Conservation (phyloP, 30 jellyfish, hydroid and myxozoan genomes). For the Pelagia noctiluca region DNA sequence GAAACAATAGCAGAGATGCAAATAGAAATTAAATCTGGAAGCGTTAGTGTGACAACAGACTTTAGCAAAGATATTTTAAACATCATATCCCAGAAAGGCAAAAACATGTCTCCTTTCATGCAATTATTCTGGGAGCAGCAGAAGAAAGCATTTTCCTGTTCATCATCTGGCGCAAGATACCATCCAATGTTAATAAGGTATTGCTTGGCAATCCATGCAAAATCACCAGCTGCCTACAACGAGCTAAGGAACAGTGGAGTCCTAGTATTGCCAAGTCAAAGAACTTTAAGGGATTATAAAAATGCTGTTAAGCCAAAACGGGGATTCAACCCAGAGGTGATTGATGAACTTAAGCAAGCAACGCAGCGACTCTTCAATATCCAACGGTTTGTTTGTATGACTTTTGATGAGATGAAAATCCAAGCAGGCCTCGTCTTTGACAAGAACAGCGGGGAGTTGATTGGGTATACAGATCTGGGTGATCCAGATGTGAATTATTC, state of each 20-base stretch:
- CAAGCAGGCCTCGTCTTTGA: conserved; percentile 24
- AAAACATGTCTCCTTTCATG: conserved; percentile 24
- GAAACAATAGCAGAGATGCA: conserved; percentile 12
- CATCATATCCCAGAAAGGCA: conserved; percentile 8
- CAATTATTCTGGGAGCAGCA: conserved; percentile 29
- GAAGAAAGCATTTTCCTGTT: background rate
- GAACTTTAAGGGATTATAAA: no score
- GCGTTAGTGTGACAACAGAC: conserved; percentile 5
- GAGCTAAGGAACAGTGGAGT: conserved; percentile 15
- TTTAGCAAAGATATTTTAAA: background rate
- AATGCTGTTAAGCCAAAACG: conserved; percentile 15
- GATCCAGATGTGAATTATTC: conserved; percentile 20
- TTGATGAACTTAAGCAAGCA: conserved; percentile 9
- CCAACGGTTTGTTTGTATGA: conserved; percentile 15
- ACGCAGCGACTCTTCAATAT: background rate
- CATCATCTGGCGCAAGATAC: conserved; percentile 25
- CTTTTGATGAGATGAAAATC: conserved; percentile 29
- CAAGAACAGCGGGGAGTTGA: conserved; percentile 22
- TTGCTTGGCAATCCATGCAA: conserved; percentile 10
- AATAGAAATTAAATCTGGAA: background rate
- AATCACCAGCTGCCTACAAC: conserved; percentile 23
- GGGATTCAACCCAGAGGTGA: conserved; percentile 26
- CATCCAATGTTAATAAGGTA: conserved; percentile 34
- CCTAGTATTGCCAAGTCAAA: conserved; percentile 11
- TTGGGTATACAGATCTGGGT: conserved; percentile 30